A percentile compares a stretch with the other conserved stretches of the same genome.
These are phyloP conservation scores for Thinocorus orbignyianus DNA, from an alignment of 2,113 vertebrate species.

Conservation along the genomic window DNA sequence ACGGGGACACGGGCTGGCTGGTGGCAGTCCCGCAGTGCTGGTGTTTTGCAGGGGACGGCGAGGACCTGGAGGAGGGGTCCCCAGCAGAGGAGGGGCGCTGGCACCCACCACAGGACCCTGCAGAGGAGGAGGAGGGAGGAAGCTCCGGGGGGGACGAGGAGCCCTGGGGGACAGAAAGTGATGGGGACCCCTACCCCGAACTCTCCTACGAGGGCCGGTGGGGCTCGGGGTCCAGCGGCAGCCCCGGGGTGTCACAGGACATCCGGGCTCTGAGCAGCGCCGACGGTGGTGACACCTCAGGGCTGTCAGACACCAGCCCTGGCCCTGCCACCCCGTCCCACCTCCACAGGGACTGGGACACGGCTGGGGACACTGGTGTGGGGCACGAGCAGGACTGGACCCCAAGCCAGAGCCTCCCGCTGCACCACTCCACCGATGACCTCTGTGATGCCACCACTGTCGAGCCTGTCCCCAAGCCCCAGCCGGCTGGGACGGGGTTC, in stretches of 20 bases:
- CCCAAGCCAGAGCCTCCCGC: neutral
- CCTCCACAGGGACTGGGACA: neutral
- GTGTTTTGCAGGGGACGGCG: constrained; percentile 56
- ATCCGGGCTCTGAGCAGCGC: neutral
- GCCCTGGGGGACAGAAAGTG: constrained; percentile 11
- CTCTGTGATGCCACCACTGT: neutral
- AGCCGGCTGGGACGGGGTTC: neutral
- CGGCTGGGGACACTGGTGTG: neutral
- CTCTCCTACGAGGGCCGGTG: constrained; percentile 10
- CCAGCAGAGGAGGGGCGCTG: neutral
- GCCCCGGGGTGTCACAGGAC: neutral
- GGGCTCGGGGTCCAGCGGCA: neutral
- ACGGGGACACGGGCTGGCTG: neutral
- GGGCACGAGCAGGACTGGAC: neutral
- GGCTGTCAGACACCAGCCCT: constrained; percentile 18
- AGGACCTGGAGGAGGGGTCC: constrained; percentile 35
- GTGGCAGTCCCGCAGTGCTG: neutral
- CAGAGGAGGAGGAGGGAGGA: constrained; percentile 54
- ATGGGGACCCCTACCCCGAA: neutral
- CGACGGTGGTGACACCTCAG: neutral
- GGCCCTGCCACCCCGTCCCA: neutral
- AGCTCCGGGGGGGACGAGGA: neutral
- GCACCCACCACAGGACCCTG: constrained; percentile 10
- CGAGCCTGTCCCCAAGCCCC: constrained; percentile 62
- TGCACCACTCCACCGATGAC: constrained; percentile 1